phyloP scores from a whole-genome alignment of 1,140 invertebrate genomes.

The Plectus sambesii region DNA sequence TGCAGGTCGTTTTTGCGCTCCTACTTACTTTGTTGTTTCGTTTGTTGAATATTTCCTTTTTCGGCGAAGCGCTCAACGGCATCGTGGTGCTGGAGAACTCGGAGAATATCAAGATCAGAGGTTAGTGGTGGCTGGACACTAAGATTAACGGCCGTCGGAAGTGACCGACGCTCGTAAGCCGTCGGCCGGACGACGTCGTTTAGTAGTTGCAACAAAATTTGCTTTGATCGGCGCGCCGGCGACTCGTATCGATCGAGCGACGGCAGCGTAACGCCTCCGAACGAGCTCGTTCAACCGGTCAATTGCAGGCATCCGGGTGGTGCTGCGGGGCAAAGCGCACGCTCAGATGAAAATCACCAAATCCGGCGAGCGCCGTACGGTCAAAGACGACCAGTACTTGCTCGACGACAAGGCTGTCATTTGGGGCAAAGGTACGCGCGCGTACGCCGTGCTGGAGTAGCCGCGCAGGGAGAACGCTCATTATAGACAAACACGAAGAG shows the following conservation, averaged over 20 bases:
- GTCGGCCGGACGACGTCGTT: not conserved
- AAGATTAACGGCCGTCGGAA: not conserved
- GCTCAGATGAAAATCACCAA: constrained; percentile 70
- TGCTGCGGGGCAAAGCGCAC: constrained; percentile 64
- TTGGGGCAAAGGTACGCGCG: constrained; percentile 62
- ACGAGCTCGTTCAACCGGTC: not conserved
- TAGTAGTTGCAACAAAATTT: not conserved
- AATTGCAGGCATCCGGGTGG: constrained; percentile 59
- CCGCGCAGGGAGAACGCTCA: not conserved
- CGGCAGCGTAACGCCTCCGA: not conserved
- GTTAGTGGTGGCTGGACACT: constrained; percentile 14
- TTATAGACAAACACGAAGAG: constrained; percentile 32
- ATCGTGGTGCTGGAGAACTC: constrained; percentile 38
- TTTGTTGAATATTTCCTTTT: constrained; percentile 41
- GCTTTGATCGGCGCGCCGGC: not conserved
- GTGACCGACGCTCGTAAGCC: not conserved
- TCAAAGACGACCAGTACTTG: constrained; percentile 71
- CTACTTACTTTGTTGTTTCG: too few relatives aligned
- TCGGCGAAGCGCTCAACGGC: constrained; percentile 33
- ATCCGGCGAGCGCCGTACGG: constrained; percentile 61
- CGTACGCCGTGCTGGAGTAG: constrained; percentile 6
- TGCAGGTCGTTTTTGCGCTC: too few relatives aligned
- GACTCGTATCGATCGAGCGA: not conserved
- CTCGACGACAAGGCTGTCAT: constrained; percentile 63
- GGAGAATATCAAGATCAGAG: constrained; percentile 41